phyloP scores from a whole-genome alignment of 2,888 invertebrate species.

The Aphodius granarius region DNA sequence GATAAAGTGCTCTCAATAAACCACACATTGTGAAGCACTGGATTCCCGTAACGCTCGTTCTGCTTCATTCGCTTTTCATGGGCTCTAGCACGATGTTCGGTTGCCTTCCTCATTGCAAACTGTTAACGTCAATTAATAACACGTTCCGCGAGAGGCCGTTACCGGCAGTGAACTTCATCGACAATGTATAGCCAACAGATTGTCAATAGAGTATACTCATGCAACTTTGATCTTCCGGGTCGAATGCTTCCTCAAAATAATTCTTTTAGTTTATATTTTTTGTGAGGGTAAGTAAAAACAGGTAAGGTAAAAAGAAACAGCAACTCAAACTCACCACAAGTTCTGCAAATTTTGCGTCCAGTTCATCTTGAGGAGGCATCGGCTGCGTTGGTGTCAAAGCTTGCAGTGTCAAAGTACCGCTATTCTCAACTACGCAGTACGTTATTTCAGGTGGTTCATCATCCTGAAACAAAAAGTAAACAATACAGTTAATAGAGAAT shows the following conservation, averaged over 20 bases:
- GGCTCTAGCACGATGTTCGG: background rate
- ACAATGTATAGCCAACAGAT: background rate
- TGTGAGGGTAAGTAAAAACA: too few relatives aligned
- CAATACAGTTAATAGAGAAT: background rate
- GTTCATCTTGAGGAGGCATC: slow-evolving; percentile 90
- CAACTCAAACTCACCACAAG: slow-evolving; percentile 77
- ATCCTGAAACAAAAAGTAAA: slow-evolving; percentile 63
- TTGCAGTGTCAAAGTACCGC: slow-evolving; percentile 81
- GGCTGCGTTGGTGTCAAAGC: slow-evolving; percentile 91
- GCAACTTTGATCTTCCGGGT: background rate
- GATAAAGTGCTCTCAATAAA: slow-evolving; percentile 10
- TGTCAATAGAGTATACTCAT: background rate
- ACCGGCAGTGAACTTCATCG: background rate
- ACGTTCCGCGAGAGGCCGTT: background rate
- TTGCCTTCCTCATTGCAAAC: slow-evolving; percentile 1
- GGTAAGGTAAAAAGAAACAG: background rate
- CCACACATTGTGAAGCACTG: slow-evolving; percentile 5
- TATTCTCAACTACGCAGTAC: slow-evolving; percentile 90
- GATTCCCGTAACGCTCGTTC: background rate
- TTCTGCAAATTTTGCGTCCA: slow-evolving; percentile 92
- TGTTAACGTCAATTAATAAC: background rate
- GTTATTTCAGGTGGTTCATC: slow-evolving; percentile 96
- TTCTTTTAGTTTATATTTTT: too few relatives aligned
- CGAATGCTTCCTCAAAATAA: background rate
- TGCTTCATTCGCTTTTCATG: slow-evolving; percentile 10